A percentile compares a stretch with the other conserved stretches of the same genome.
These are phyloP conservation scores for Schrankia costaestrigalis DNA, from an alignment of 2,888 invertebrate species.

Conservation along the genomic window DNA sequence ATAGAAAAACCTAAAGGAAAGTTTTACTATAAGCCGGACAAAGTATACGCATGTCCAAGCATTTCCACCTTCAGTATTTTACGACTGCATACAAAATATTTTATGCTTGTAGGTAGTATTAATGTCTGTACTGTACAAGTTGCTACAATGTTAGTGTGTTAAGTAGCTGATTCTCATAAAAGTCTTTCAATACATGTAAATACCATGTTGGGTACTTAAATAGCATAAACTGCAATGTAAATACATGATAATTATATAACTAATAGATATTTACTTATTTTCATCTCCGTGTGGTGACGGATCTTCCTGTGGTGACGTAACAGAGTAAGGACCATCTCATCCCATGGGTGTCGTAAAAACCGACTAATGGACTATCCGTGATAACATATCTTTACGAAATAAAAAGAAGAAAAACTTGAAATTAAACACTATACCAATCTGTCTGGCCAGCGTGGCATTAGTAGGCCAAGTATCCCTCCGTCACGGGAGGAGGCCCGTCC, in stretches of 20 bases:
- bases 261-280: conserved; percentile 6
- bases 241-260: no score
- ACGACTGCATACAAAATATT: conserved; percentile 9
- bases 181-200: conserved; percentile 22
- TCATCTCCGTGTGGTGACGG: no score
- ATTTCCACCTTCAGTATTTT: conserved; percentile 7
- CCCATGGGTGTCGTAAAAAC: no score
- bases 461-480: no score
- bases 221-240: conserved; percentile 7
- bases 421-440: no score
- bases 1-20: conserved; percentile 10
- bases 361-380: no score
- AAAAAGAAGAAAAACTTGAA: no score
- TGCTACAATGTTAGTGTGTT: conserved; percentile 15
- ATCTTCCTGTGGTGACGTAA: no score
- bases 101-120: conserved; percentile 4
- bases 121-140: conserved; percentile 11
- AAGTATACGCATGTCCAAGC: conserved; percentile 2
- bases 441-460: no score
- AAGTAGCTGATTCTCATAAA: conserved; percentile 31
- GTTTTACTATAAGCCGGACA: conserved; percentile 5
- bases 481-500: no score
- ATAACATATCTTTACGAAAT: no score
- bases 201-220: conserved; percentile 10
- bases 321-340: no score